These are phyloP conservation scores for Mirza zaza DNA, from an alignment of 2,113 vertebrate genomes.

Conservation along the genomic window DNA sequence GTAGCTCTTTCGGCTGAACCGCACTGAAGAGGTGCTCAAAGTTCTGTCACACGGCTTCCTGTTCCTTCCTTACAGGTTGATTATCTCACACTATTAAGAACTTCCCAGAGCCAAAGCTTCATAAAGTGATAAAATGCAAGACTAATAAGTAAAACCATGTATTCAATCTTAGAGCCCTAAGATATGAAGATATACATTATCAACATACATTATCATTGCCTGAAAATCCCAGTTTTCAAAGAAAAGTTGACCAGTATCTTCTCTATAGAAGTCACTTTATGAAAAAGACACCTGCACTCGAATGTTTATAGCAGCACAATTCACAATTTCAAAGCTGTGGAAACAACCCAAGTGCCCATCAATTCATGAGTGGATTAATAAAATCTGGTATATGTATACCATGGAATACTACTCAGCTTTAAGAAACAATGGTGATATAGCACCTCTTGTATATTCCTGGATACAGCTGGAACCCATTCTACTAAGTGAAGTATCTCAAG, in stretches of 20 bases:
- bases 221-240: background rate
- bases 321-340: no score
- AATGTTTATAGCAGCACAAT: no score
- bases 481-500: no score
- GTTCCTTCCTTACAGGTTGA: background rate
- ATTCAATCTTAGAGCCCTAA: background rate
- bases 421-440: no score
- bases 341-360: no score
- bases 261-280: background rate
- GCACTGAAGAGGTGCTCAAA: background rate
- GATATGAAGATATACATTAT: background rate
- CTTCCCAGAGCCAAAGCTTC: background rate
- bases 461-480: no score
- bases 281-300: no score
- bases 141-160: background rate
- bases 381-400: no score
- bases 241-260: background rate
- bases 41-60: background rate
- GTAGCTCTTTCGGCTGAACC: constrained; percentile 11
- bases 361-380: no score
- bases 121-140: background rate
- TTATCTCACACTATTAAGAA: background rate
- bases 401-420: no score
- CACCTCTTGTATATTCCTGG: no score
- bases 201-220: background rate